Conservation (phyloP, 2,113 vertebrate species). For the Morphnarchus princeps region DNA sequence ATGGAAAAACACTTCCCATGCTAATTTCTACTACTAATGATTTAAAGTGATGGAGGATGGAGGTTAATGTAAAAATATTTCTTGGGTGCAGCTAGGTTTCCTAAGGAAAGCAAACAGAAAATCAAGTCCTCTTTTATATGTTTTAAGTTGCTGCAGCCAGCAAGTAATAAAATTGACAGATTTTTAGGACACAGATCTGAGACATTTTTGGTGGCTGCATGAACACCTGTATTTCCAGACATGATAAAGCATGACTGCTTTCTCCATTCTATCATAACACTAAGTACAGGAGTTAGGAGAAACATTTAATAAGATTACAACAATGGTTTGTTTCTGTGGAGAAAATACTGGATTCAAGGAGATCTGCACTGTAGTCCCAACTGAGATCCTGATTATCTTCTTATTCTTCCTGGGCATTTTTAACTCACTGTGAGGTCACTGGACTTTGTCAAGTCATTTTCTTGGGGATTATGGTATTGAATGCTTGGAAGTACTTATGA, state of each 20-base stretch:
- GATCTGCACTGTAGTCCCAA: neutral
- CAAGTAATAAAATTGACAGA: neutral
- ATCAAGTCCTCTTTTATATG: neutral
- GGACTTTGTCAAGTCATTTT: neutral
- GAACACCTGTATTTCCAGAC: neutral
- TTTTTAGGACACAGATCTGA: neutral
- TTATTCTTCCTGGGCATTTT: neutral
- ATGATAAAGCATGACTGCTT: neutral
- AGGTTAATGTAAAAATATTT: neutral
- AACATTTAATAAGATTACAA: neutral
- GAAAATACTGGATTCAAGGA: neutral
- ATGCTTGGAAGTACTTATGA: neutral
- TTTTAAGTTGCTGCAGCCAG: neutral
- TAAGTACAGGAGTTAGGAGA: neutral
- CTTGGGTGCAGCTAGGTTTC: neutral
- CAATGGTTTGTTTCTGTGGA: neutral
- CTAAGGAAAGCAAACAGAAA: neutral
- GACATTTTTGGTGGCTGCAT: neutral
- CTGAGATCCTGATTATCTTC: neutral
- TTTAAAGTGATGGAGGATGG: neutral
- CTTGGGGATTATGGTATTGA: neutral
- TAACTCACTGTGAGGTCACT: neutral
- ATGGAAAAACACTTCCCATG: neutral
- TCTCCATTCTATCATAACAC: neutral
- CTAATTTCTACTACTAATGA: neutral